Evolutionary conservation across 2,888 invertebrate genomes (phyloP).

Genomic region (Escarpia spicata): DNA sequence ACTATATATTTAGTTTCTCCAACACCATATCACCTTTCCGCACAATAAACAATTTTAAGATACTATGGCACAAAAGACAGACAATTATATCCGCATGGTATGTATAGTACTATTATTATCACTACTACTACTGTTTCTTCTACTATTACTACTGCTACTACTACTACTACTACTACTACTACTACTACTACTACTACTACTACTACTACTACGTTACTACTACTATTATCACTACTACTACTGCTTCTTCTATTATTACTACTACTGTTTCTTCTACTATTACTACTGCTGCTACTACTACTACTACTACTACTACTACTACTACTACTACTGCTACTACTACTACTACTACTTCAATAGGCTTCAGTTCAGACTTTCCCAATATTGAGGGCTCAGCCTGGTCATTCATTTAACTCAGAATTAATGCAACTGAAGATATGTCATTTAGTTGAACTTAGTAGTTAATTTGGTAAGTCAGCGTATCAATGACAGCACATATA

Average conservation of each 20-base stretch:
- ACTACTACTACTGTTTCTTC: not conserved
- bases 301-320: not conserved
- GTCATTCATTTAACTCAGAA: too few species aligned
- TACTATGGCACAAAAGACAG: not conserved
- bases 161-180: not conserved
- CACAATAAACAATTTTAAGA: too few species aligned
- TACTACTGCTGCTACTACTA: slow-evolving; percentile 14
- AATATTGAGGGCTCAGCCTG: too few species aligned
- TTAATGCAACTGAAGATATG: too few species aligned
- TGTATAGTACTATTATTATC: not conserved
- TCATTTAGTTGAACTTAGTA: too few species aligned
- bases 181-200: not conserved
- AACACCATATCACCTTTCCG: too few species aligned
- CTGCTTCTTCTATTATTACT: not conserved
- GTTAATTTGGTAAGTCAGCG: too few species aligned
- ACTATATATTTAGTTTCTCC: too few species aligned
- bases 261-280: not conserved
- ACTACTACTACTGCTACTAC: not conserved
- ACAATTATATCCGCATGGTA: too few species aligned
- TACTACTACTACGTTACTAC: not conserved
- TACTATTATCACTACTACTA: too few species aligned
- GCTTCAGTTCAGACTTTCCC: too few species aligned
- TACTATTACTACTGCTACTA: not conserved
- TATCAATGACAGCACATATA: too few species aligned
- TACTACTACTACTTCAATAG: not conserved